Conservation (phyloP, 1,140 invertebrate species). For the Penaeus indicus region DNA sequence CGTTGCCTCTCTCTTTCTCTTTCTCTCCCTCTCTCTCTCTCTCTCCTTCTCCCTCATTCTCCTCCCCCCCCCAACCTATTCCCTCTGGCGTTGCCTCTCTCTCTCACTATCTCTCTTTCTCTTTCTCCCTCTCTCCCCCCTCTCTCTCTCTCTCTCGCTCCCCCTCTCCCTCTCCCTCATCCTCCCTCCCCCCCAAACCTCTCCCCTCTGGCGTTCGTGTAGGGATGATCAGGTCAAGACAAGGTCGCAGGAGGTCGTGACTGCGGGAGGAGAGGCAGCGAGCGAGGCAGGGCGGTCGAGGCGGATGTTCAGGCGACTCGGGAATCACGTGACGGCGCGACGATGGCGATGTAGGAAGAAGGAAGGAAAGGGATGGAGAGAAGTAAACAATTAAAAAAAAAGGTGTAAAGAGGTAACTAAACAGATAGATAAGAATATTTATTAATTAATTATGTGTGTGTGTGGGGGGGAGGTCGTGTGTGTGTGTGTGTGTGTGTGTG, state of each 20-base stretch:
- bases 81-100: not conserved
- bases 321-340: too few species aligned
- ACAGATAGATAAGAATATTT: not conserved
- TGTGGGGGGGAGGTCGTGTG: not conserved
- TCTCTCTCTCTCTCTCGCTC: not conserved
- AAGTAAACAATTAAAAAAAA: not conserved
- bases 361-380: too few species aligned
- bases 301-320: too few species aligned
- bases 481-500: not conserved
- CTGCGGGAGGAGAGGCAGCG: too few species aligned
- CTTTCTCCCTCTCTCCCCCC: not conserved
- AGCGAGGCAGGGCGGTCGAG: too few species aligned
- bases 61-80: not conserved
- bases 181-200: not conserved
- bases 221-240: too few species aligned
- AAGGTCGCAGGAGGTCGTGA: too few species aligned
- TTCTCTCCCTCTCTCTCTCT: conserved; percentile 1
- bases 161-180: not conserved
- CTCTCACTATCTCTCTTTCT: not conserved
- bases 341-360: too few species aligned
- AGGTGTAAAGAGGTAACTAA: not conserved
- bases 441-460: not conserved
- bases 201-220: not conserved
- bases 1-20: not conserved
- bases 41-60: not conserved